A percentile compares a stretch with the other conserved stretches of the same genome.
Evolutionary conservation across 2,797 vertebrate species (phyloP).

Genomic region (Tokudaia tokunoshimensis): DNA sequence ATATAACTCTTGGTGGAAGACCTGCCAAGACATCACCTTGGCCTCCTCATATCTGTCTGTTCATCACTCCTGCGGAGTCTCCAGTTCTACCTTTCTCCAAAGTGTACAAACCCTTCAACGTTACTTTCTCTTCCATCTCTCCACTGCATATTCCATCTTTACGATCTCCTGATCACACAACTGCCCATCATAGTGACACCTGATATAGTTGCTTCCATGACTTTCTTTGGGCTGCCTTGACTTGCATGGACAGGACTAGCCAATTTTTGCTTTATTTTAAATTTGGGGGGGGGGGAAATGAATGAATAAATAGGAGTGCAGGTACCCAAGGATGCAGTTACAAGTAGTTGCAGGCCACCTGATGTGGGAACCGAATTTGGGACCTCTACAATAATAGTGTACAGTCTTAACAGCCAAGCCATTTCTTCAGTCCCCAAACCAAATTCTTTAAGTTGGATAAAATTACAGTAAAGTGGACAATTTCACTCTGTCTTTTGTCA

Average conservation of each 20-base stretch:
- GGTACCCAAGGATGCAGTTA: neutral
- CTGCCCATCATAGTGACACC: no score
- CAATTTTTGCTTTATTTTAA: neutral
- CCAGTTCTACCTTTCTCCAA: neutral
- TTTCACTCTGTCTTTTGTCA: constrained; percentile 32
- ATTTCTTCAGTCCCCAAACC: neutral
- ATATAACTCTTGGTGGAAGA: neutral
- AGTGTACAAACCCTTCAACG: neutral
- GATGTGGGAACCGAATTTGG: neutral
- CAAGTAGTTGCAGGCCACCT: neutral
- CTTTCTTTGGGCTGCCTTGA: no score
- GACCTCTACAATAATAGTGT: neutral
- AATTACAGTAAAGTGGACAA: constrained; percentile 73
- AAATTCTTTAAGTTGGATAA: constrained; percentile 45
- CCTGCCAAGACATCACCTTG: neutral
- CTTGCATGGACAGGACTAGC: no score
- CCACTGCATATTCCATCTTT: neutral
- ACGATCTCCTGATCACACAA: neutral
- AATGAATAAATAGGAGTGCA: neutral
- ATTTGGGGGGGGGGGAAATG: neutral
- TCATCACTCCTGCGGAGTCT: neutral
- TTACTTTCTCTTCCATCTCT: neutral
- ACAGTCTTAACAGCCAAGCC: neutral
- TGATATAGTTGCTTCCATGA: no score
- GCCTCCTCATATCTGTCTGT: neutral